phyloP scores from a whole-genome alignment of 2,888 invertebrate genomes.

The Sarcophaga rosellei region DNA sequence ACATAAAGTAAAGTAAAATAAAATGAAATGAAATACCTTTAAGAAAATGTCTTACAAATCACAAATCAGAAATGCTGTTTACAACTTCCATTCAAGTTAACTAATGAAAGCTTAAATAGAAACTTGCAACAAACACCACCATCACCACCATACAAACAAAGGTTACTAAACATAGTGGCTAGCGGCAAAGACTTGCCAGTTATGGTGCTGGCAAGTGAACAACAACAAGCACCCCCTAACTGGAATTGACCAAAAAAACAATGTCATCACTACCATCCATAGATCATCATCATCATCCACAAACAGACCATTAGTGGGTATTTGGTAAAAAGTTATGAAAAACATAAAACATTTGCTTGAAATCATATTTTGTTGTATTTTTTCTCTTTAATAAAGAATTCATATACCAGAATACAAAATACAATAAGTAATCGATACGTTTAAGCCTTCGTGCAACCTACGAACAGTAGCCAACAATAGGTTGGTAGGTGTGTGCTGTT shows the following conservation, averaged over 20 bases:
- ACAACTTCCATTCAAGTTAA: not conserved
- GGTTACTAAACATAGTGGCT: slow-evolving; percentile 33
- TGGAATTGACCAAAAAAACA: slow-evolving; percentile 58
- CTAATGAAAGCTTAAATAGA: slow-evolving; percentile 56
- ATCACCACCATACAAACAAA: slow-evolving; percentile 29
- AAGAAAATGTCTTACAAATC: slow-evolving; percentile 57
- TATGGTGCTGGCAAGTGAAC: slow-evolving; percentile 45
- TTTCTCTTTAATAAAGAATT: slow-evolving; percentile 21
- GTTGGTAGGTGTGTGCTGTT: not conserved
- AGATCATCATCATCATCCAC: not conserved
- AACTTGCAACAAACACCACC: slow-evolving; percentile 42
- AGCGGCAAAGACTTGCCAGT: not conserved
- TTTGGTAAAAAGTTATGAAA: not conserved
- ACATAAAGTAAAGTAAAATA: not conserved
- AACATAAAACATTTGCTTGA: not conserved
- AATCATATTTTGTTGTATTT: not conserved
- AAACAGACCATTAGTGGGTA: not conserved
- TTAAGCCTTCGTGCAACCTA: not conserved
- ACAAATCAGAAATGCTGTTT: slow-evolving; percentile 16
- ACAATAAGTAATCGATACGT: slow-evolving; percentile 26
- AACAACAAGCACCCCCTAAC: slow-evolving; percentile 55
- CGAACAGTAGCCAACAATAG: not conserved
- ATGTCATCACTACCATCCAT: slow-evolving; percentile 29
- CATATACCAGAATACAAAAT: not conserved
- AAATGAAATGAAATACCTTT: slow-evolving; percentile 25